Percentiles rank a stretch among this genome's conserved stretches.
phyloP scores from a whole-genome alignment of 2,888 invertebrate genomes.

The Lasioglossum villosulum region DNA sequence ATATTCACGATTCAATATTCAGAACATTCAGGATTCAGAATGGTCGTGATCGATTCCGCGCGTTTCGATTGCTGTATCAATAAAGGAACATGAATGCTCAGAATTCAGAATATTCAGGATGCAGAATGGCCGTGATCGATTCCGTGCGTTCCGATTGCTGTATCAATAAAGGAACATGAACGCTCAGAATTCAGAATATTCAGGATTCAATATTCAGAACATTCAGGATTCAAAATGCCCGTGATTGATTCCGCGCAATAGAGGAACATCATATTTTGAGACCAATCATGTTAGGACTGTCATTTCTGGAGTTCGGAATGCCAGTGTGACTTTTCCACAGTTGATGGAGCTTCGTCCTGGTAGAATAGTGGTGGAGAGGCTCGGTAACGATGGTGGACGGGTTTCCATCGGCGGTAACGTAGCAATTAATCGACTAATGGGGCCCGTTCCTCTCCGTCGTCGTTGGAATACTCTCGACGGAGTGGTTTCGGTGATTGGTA shows the following conservation, averaged over 20 bases:
- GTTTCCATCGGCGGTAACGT: constrained; percentile 22
- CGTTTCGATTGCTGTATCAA: no score
- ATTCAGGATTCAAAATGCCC: no score
- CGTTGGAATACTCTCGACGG: background rate
- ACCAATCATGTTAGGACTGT: background rate
- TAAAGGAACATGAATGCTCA: no score
- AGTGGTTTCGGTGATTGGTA: background rate
- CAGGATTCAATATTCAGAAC: no score
- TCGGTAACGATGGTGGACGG: background rate
- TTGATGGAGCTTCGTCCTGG: background rate
- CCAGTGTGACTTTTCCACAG: background rate
- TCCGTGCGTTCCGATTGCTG: no score
- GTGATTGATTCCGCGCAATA: background rate
- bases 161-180: no score
- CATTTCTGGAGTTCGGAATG: no score
- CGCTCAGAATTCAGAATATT: no score
- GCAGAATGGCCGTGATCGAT: no score
- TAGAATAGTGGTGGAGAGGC: background rate
- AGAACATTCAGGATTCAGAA: no score
- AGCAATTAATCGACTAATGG: constrained; percentile 45
- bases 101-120: no score
- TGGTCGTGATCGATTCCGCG: no score
- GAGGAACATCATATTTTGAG: background rate
- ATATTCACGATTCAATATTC: background rate
- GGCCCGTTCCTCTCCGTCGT: background rate